These are phyloP conservation scores for Hylaeus volcanicus DNA, from an alignment of 1,140 invertebrate species.

Conservation along the genomic window DNA sequence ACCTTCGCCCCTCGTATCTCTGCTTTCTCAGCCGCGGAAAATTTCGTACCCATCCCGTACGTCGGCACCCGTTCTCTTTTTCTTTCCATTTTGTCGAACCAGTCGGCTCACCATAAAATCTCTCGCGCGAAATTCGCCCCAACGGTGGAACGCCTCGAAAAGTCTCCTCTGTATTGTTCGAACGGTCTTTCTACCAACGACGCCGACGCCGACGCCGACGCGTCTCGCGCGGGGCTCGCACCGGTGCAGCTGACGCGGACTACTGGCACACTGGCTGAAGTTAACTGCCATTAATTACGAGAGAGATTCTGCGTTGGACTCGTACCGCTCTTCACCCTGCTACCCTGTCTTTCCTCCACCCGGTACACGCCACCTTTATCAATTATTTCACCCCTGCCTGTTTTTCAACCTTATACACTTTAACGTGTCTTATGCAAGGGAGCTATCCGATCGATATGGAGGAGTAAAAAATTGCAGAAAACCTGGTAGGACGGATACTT, in stretches of 20 bases:
- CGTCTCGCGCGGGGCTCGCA: too few species aligned
- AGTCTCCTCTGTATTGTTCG: neutral
- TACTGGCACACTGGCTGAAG: neutral
- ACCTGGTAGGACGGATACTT: too few species aligned
- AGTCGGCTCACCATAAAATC: neutral
- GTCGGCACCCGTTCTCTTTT: neutral
- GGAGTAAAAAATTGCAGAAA: too few species aligned
- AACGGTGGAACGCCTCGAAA: neutral
- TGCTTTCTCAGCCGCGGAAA: neutral
- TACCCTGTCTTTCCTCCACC: neutral
- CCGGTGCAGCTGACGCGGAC: conserved; percentile 6
- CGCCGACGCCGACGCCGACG: too few species aligned
- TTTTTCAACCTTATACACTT: too few species aligned
- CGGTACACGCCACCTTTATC: neutral
- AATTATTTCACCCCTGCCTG: neutral
- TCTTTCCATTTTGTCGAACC: neutral
- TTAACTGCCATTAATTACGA: conserved; percentile 28
- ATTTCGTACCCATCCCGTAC: neutral
- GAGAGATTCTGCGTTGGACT: neutral
- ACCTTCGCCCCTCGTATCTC: neutral
- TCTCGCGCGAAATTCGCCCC: conserved; percentile 8
- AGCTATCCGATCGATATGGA: too few species aligned
- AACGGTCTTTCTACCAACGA: neutral
- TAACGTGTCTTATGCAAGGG: too few species aligned
- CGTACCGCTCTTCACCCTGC: too few species aligned